Base-by-base conservation (phyloP, 2,113 vertebrate species). In the Smithornis capensis region DNA sequence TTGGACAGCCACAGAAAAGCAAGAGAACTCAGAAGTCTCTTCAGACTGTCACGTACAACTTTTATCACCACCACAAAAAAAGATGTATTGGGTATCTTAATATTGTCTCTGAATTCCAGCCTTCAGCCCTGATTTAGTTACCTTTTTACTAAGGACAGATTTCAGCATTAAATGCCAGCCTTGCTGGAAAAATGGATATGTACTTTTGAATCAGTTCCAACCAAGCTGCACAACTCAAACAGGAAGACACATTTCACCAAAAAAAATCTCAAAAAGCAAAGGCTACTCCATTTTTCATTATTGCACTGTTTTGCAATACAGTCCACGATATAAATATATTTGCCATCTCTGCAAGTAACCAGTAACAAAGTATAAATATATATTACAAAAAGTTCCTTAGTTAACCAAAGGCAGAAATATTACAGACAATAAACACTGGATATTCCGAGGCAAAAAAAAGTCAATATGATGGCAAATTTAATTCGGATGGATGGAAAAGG, bases 231-330 rank as follows among this genome's bases (percentile, higher is more conserved):
- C 22, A 65, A 80, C 12, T 76, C 35, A 53, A 69, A 69, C 7
- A 6, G 73, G 17, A 89, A 63, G 27, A 68, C 15, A 67, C 9
- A 31, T 35, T 49, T 40, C 28, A 76, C 31, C 27, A 53, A 37
- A 31, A 74, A 45, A 29, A 60, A 14, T 5, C 31, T 82, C 40
- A 60, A 82, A 87, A 82, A 64, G 27, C 17, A 76, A 67, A 52
- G 13, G 24, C 31, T 74, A 62, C 6, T 53, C n/a, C 5, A 10
- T 19, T 71, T 50, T 59, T 44, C 49, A 37, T 29, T 44, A 52
- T 6, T 0, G 0, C 22, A 77, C 6, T 4, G 17, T 31, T 86
- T 57, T 80, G 11, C 18, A 69, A 56, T 19, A 49, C 11, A 60
- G 40, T 62, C 63, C 0, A 0, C 23, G 18, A 53, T 25, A 9